Evolutionary conservation across 2,888 invertebrate species (phyloP).

Genomic region (Cylloceria caligata): DNA sequence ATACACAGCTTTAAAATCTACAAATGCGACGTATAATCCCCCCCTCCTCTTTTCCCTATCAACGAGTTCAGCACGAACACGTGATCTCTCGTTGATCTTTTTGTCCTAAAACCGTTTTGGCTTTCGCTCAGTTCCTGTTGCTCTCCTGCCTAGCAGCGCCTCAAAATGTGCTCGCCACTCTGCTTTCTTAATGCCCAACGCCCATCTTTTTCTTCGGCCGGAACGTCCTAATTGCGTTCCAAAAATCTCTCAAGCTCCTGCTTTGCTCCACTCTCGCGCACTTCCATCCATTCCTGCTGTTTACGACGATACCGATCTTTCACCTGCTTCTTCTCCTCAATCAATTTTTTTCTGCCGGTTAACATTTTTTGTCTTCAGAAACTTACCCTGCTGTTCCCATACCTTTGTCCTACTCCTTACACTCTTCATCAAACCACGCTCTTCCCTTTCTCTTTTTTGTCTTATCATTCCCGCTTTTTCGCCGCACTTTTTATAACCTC

Average conservation of each 20-base stretch:
- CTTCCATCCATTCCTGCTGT: background rate
- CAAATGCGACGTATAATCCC: background rate
- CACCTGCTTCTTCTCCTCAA: background rate
- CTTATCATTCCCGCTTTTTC: background rate
- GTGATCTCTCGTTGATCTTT: conserved; percentile 31
- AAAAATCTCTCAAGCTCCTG: background rate
- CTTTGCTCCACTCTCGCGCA: conserved; percentile 5
- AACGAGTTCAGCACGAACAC: conserved; percentile 25
- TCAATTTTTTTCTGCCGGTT: background rate
- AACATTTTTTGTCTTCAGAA: background rate
- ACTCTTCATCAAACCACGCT: conserved; percentile 7
- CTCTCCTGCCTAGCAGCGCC: background rate
- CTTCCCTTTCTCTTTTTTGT: background rate
- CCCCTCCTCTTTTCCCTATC: conserved; percentile 13
- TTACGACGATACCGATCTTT: conserved; percentile 1
- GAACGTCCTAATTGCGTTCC: conserved; percentile 7
- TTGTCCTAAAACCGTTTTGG: conserved; percentile 62
- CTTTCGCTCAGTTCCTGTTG: background rate
- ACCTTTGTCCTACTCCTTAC: conserved; percentile 7
- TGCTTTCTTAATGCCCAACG: background rate
- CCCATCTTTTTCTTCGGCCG: background rate
- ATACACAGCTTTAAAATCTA: background rate
- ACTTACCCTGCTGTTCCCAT: background rate
- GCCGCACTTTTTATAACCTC: background rate
- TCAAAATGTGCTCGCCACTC: background rate